Conservation (phyloP, 2,797 vertebrate species). For the Distichodus sexfasciatus region DNA sequence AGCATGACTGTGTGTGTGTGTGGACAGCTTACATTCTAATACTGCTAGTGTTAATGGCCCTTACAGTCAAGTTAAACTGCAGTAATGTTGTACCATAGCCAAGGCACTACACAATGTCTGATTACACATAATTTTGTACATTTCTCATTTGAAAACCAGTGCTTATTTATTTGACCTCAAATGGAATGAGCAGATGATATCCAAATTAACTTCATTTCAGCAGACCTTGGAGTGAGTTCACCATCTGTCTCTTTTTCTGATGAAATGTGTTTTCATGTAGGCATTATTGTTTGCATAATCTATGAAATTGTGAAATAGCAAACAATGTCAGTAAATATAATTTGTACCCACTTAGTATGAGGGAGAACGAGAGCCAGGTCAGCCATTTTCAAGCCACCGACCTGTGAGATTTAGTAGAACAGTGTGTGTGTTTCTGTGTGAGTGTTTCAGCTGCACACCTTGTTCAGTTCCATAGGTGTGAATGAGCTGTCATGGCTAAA, state of each 20-base stretch:
- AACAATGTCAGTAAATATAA: neutral
- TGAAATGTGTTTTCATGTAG: neutral
- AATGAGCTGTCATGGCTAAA: constrained; percentile 37
- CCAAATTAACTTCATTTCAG: constrained; percentile 1
- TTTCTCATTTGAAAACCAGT: too few relatives aligned
- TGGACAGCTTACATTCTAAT: too few relatives aligned
- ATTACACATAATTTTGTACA: too few relatives aligned
- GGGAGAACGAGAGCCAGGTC: constrained; percentile 5
- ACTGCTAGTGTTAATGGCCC: too few relatives aligned
- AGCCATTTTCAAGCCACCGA: constrained; percentile 31
- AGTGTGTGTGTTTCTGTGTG: constrained; percentile 13
- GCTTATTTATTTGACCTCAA: too few relatives aligned
- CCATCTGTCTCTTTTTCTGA: neutral
- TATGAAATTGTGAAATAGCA: neutral
- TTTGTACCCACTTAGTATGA: neutral
- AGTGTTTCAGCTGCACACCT: neutral
- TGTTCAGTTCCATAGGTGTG: constrained; percentile 12
- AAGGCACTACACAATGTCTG: too few relatives aligned
- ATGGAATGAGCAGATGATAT: too few relatives aligned
- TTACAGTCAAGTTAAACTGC: too few relatives aligned
- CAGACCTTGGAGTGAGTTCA: neutral
- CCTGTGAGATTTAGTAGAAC: constrained; percentile 8
- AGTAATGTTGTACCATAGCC: too few relatives aligned
- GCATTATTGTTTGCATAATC: neutral
- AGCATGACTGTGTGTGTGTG: neutral